A percentile compares a stretch with the other conserved stretches of the same genome.
These are phyloP conservation scores for Oryzias melastigma DNA, from an alignment of 2,113 vertebrate species.

Conservation along the genomic window DNA sequence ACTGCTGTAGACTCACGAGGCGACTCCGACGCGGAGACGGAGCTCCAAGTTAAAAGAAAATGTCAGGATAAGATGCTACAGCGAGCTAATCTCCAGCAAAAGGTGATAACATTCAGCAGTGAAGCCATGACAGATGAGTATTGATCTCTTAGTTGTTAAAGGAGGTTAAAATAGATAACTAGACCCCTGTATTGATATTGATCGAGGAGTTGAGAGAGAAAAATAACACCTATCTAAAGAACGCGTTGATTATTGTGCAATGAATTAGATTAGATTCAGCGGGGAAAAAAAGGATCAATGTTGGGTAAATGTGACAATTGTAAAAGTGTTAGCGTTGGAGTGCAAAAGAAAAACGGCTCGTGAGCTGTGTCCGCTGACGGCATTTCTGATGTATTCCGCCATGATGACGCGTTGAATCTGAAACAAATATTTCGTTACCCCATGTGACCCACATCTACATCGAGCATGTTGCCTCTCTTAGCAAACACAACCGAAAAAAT, in stretches of 20 bases:
- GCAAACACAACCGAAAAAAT: conserved; percentile 4
- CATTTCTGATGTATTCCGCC: neutral
- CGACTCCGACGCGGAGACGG: conserved; percentile 10
- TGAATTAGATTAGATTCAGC: conserved; percentile 22
- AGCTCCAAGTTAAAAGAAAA: conserved; percentile 48
- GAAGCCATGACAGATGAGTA: conserved; percentile 72
- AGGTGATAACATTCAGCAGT: conserved; percentile 68
- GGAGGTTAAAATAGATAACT: conserved; percentile 66
- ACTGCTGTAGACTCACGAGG: neutral
- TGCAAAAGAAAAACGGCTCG: neutral
- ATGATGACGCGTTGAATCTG: neutral
- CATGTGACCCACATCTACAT: conserved; percentile 8
- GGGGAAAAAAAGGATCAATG: conserved; percentile 2
- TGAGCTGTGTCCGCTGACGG: neutral
- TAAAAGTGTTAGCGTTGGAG: conserved; percentile 9
- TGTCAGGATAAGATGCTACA: conserved; percentile 62
- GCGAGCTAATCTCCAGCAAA: conserved; percentile 62
- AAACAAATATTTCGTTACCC: conserved; percentile 8
- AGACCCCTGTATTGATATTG: conserved; percentile 65
- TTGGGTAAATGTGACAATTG: neutral
- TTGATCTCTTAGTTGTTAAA: conserved; percentile 66
- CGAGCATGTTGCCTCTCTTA: neutral
- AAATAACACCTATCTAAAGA: conserved; percentile 36
- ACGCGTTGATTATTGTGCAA: conserved; percentile 18
- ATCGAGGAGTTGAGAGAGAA: conserved; percentile 45